A percentile compares a stretch with the other conserved stretches of the same genome.
These are phyloP conservation scores for Takifugu bimaculatus DNA, from an alignment of 2,113 vertebrate genomes.

Conservation along the genomic window DNA sequence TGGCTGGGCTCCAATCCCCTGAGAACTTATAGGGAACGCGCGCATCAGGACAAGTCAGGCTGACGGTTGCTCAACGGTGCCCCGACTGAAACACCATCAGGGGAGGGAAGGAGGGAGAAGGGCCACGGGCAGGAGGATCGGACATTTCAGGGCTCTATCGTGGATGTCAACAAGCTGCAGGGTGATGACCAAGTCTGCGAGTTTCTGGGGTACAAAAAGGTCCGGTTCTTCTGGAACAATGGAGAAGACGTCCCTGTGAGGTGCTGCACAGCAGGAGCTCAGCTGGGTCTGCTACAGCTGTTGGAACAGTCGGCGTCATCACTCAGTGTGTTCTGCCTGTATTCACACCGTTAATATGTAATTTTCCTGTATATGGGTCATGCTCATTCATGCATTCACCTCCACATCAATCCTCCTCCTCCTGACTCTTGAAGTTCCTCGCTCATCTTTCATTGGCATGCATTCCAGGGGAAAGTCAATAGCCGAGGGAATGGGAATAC, in stretches of 20 bases:
- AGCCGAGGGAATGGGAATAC: slow-evolving; percentile 31
- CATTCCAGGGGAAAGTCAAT: slow-evolving; percentile 21
- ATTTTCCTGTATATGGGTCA: slow-evolving; percentile 1
- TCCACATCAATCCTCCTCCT: not conserved
- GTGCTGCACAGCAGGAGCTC: not conserved
- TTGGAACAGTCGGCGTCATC: slow-evolving; percentile 19
- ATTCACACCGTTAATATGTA: not conserved
- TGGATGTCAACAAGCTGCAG: no score
- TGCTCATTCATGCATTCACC: slow-evolving; percentile 7
- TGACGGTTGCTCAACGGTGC: slow-evolving; percentile 33
- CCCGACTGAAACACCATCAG: slow-evolving; percentile 44
- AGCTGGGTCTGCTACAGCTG: slow-evolving; percentile 14
- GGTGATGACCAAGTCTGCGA: no score
- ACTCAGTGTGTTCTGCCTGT: slow-evolving; percentile 5
- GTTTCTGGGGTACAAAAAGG: no score
- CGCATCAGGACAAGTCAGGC: slow-evolving; percentile 42
- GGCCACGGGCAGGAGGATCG: slow-evolving; percentile 11
- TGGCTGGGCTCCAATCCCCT: slow-evolving; percentile 55
- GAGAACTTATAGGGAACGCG: slow-evolving; percentile 43
- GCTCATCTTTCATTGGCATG: slow-evolving; percentile 21
- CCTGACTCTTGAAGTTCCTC: not conserved
- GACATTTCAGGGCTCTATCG: not conserved
- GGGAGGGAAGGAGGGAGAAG: slow-evolving; percentile 4
- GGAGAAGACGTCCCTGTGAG: no score
- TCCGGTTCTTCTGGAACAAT: no score